Evolutionary conservation across 2,113 vertebrate genomes (phyloP).

Genomic region (Anoplopoma fimbria): DNA sequence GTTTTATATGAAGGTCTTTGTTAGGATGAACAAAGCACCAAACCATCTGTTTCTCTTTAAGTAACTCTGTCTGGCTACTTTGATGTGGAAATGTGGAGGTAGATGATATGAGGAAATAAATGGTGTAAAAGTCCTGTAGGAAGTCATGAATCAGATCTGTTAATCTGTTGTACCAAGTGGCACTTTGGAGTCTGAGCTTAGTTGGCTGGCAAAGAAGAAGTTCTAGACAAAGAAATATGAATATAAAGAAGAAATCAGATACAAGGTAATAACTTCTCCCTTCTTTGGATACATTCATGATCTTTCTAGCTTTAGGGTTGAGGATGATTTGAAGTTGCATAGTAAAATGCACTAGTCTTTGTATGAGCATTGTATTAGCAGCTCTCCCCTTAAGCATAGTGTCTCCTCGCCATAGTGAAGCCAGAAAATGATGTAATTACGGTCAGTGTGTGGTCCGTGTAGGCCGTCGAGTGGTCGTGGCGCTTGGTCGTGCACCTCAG

Average conservation of each 20-base stretch:
- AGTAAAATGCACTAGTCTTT: neutral
- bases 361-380: neutral
- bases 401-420: too few species aligned
- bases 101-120: neutral
- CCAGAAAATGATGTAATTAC: too few species aligned
- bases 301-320: neutral
- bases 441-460: too few species aligned
- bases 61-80: neutral
- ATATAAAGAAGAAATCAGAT: neutral
- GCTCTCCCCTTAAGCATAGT: neutral
- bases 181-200: neutral
- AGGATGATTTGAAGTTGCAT: neutral
- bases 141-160: neutral
- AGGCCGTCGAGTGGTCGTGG: too few species aligned
- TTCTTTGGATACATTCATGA: neutral
- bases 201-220: neutral
- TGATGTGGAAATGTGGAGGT: neutral
- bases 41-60: neutral
- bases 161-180: neutral
- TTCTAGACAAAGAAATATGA: neutral
- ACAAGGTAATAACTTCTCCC: neutral
- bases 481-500: too few species aligned
- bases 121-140: neutral
- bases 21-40: neutral
- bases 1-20: slow-evolving; percentile 33